Evolutionary conservation across 2,113 vertebrate species (phyloP).

Genomic region (Scortum barcoo): DNA sequence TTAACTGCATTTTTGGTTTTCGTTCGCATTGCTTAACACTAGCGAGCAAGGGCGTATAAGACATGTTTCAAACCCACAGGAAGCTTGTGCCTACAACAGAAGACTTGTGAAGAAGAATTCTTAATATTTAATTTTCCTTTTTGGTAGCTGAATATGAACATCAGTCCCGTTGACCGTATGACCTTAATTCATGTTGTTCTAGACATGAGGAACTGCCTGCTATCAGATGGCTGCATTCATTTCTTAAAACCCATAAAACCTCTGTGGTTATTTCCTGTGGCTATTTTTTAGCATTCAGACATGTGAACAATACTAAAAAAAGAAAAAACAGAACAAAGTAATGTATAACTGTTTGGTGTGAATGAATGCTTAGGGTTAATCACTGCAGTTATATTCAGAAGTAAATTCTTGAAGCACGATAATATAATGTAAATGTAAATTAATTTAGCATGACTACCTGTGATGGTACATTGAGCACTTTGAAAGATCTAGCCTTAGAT

Average conservation of each 20-base stretch:
- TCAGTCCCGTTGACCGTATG: not conserved
- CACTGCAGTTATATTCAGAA: not conserved
- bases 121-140: not conserved
- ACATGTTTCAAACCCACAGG: not conserved
- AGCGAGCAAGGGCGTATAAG: not conserved
- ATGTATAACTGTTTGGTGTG: not conserved
- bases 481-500: not conserved
- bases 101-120: not conserved
- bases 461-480: not conserved
- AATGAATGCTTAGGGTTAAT: not conserved
- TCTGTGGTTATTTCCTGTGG: slow-evolving; percentile 20
- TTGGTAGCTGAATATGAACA: not conserved
- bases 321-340: not conserved
- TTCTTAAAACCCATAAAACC: slow-evolving; percentile 19
- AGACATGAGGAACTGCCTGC: slow-evolving; percentile 13
- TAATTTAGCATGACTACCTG: not conserved
- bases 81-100: not conserved
- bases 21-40: not conserved
- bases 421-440: not conserved
- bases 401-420: not conserved
- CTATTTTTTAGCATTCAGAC: not conserved
- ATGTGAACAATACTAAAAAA: not conserved
- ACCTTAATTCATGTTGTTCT: not conserved
- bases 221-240: not conserved
- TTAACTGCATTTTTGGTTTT: not conserved